Conservation (phyloP, 2,888 invertebrate species). For the Xylota segnis region DNA sequence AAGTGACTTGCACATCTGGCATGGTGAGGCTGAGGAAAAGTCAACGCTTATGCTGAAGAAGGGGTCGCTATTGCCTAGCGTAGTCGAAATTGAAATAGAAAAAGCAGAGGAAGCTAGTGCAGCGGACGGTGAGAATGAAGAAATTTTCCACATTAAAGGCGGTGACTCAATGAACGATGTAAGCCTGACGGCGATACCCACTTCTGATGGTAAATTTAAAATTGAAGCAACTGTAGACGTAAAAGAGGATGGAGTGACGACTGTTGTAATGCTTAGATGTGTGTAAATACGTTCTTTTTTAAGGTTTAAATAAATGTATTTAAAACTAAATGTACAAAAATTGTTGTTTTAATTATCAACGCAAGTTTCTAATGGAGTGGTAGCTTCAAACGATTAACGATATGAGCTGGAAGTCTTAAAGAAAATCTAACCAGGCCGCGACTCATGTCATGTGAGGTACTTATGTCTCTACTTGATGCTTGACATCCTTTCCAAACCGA, state of each 20-base stretch:
- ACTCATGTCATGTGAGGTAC: no score
- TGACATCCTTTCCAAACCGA: no score
- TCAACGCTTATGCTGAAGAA: conserved; percentile 81
- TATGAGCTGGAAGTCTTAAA: no score
- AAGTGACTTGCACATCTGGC: conserved; percentile 82
- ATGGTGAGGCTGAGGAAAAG: conserved; percentile 81
- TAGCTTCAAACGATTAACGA: neutral
- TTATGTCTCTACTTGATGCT: no score
- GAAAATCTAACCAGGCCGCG: no score
- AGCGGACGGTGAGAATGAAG: conserved; percentile 76
- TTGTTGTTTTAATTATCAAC: neutral
- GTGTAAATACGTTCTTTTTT: conserved; percentile 58
- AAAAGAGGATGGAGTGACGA: conserved; percentile 62
- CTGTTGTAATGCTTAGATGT: conserved; percentile 63
- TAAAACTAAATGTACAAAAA: conserved; percentile 56
- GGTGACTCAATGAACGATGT: conserved; percentile 79
- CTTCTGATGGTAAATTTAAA: conserved; percentile 81
- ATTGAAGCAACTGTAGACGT: conserved; percentile 82
- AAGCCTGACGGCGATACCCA: conserved; percentile 79
- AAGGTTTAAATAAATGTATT: conserved; percentile 74
- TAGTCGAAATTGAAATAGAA: conserved; percentile 80
- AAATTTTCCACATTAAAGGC: conserved; percentile 80
- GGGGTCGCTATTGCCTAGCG: conserved; percentile 82
- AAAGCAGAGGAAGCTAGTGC: conserved; percentile 78
- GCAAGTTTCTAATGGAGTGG: neutral